Conservation (phyloP, 1,140 invertebrate species). For the Xylocopa sonorina region DNA sequence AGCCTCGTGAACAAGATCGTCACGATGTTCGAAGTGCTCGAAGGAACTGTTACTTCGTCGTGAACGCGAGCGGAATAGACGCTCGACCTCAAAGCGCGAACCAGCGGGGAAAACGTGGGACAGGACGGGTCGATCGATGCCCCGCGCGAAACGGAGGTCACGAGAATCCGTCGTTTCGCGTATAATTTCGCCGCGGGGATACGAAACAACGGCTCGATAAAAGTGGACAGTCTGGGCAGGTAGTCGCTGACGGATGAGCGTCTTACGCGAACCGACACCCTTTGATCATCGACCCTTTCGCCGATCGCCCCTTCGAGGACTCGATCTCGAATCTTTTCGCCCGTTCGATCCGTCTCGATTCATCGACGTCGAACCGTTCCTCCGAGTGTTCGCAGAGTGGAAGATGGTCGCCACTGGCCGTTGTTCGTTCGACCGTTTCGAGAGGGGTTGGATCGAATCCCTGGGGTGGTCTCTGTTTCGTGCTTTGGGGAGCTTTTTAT, state of each 20-base stretch:
- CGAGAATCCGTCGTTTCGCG: conserved; percentile 67
- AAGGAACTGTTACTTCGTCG: too few relatives aligned
- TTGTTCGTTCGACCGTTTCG: neutral
- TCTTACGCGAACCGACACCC: conserved; percentile 42
- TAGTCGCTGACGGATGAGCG: conserved; percentile 40
- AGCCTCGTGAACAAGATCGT: too few relatives aligned
- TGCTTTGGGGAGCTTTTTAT: neutral
- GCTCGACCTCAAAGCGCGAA: too few relatives aligned
- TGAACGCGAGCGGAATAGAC: conserved; percentile 15
- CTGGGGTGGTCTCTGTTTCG: too few relatives aligned
- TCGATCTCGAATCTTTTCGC: conserved; percentile 6
- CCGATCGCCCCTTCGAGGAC: conserved; percentile 22
- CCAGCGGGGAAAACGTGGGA: neutral
- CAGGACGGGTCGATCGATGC: conserved; percentile 56
- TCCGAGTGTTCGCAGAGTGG: neutral
- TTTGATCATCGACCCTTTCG: conserved; percentile 35
- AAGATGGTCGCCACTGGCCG: neutral
- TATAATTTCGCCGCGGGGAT: conserved; percentile 62
- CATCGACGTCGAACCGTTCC: neutral
- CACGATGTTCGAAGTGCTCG: too few relatives aligned
- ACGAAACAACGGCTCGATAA: conserved; percentile 44
- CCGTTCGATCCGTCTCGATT: neutral
- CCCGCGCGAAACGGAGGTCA: conserved; percentile 59
- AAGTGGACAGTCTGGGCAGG: conserved; percentile 21
- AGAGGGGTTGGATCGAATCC: neutral